phyloP scores from a whole-genome alignment of 2,113 vertebrate species.

The Zosterops japonicus region DNA sequence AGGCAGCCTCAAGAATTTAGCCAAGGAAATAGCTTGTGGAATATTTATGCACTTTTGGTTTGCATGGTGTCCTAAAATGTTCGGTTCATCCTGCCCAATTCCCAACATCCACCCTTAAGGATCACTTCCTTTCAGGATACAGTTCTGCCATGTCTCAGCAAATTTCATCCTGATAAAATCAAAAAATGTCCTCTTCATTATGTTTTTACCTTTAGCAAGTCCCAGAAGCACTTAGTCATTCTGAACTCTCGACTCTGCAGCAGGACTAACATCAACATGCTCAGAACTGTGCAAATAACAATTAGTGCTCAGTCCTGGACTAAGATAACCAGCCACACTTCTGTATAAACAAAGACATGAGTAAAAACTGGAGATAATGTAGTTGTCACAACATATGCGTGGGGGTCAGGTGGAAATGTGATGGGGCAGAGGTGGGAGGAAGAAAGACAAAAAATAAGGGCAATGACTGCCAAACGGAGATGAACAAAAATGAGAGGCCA shows the following conservation, averaged over 20 bases:
- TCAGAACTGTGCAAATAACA: slow-evolving; percentile 3
- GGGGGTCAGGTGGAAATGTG: background rate
- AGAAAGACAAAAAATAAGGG: slow-evolving; percentile 7
- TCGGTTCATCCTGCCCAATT: background rate
- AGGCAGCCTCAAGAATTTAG: background rate
- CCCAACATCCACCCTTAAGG: background rate
- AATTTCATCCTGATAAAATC: background rate
- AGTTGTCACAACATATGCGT: background rate
- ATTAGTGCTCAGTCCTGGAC: background rate
- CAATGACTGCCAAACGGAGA: background rate
- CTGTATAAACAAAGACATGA: slow-evolving; percentile 40
- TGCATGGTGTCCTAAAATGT: background rate
- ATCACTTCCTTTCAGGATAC: background rate
- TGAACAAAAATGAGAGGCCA: background rate
- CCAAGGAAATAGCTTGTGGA: background rate
- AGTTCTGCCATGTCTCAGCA: background rate
- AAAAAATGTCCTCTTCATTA: background rate
- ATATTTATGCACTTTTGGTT: background rate
- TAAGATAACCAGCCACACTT: background rate
- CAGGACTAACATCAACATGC: background rate
- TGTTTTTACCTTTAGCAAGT: background rate
- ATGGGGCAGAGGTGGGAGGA: background rate
- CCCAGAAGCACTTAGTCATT: background rate
- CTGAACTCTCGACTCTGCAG: background rate
- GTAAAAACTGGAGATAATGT: background rate